Base-by-base conservation (phyloP, 2,797 vertebrate genomes). In the Epinephelus malabaricus region DNA sequence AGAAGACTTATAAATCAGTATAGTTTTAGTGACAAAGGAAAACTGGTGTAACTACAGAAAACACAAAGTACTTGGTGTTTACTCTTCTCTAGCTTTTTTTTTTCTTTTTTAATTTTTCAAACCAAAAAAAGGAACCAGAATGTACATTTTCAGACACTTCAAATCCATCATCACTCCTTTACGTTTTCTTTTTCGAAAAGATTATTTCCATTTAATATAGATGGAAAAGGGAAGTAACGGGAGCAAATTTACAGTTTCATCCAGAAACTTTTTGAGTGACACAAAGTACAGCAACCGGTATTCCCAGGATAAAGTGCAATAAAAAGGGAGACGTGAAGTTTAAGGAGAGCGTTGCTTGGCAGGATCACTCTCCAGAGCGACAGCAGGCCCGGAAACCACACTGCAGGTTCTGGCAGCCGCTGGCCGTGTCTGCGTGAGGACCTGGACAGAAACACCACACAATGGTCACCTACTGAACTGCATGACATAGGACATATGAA, bases 381-480 rank as follows among this genome's bases (percentile, higher is more conserved):
- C 98, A 99, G 96, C 98, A 99, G 84, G 96, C 98, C 91, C 98
- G 96, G 96, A 99, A 99, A 92, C 98, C 98, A 93, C 98, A 99
- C 97, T 99, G 98, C 94, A 99, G 97, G 78, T 99, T 99, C 97
- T 99, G 98, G 95, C 98, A 99, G 95, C 98, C 98, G 80, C 98
- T 99, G 93, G 98, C 98, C 1, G 97, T 98, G 86, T 98, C 98
- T 43, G 97, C 97, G 56, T 98, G 97, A 84, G 98, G 98, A 97
- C 98, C 98, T 99, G 96, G 82, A 90, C 91, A 95, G 58, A 89
- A 85, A 86, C 70, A 49, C 56, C 73, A 77, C 66, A 78, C 23
- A 6, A 23, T 43, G 49, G 64, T 92, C 73, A 91, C 30, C 8
- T 1, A 0, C 51, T 60, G 78, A 72, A 51, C 30, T 49, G 50